Evolutionary conservation across 2,113 vertebrate species (phyloP), one percentile per base, ranked within the genome.

Genomic region (Anolis carolinensis): DNA sequence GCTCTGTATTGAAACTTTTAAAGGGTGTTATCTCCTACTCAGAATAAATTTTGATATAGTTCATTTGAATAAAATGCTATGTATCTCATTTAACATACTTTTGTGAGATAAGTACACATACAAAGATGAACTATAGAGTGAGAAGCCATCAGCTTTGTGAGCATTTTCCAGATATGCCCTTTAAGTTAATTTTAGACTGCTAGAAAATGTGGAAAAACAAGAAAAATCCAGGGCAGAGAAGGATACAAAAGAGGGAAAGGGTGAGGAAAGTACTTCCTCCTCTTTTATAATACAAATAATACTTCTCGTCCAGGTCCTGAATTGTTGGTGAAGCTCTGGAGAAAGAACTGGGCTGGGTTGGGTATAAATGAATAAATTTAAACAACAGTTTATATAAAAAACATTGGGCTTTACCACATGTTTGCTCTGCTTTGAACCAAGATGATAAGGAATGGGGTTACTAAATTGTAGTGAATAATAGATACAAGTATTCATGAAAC

Each of bases 131-230:
- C 90, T 94, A 27, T 93, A 89, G 92, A 55, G 88, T 89, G 93
- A 94, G 93, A 96, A 94, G 83, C 36, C 82, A 63, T 92, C 82
- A 73, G 18, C 93, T 91, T 94, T 91, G 88, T 89, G 89, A 92
- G 85, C 93, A 94, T 93, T 94, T 93, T 92, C 93, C 76, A 89
- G 94, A 94, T 95, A 93, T 95, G 95, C 93, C 90, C 86, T 90
- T 59, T 91, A 90, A 92, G 89, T 93, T 91, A 82, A 73, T 87
- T 95, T 94, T 95, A 90, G 88, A 91, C 88, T 91, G 93, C 94
- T 93, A 93, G 94, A 96, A 96, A 97, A 96, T 95, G 95, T 95
- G 94, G 94, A 96, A 96, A 96, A 96, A 95, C 95, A 94, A 95
- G 94, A 95, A 89, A 90, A 95, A 92, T 94, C 89, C 90, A 94